These are phyloP conservation scores for Addax nasomaculatus DNA, from an alignment of 2,113 vertebrate species.

Conservation along the genomic window DNA sequence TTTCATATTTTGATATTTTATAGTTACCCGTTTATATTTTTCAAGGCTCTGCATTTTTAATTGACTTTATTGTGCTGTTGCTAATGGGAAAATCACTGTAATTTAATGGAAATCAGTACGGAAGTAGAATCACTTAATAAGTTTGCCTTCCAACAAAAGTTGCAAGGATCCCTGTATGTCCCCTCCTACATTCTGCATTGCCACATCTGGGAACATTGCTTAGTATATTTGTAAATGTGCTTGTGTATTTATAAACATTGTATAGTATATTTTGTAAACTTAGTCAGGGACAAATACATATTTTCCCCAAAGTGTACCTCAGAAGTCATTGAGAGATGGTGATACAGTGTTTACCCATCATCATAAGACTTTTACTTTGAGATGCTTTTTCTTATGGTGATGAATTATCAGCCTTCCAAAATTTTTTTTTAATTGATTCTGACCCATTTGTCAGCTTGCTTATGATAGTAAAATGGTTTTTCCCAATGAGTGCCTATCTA, in stretches of 20 bases:
- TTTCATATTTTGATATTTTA: background rate
- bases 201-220: background rate
- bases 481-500: background rate
- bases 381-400: background rate
- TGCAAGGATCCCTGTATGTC: background rate
- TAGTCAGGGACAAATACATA: background rate
- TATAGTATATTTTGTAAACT: background rate
- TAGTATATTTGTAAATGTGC: background rate
- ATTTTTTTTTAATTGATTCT: background rate
- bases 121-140: background rate
- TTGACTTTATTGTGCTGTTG: background rate
- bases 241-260: background rate
- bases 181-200: background rate
- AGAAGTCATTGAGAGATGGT: background rate
- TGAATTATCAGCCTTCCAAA: background rate
- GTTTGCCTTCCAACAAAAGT: background rate
- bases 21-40: background rate
- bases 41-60: background rate
- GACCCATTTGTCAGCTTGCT: background rate
- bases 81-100: background rate
- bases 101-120: constrained; percentile 18
- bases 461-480: background rate
- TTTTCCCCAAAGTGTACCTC: background rate
- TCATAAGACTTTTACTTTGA: background rate
- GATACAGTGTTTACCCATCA: background rate